Conservation (phyloP, 2,888 invertebrate genomes). For the Fabriciana adippe region DNA sequence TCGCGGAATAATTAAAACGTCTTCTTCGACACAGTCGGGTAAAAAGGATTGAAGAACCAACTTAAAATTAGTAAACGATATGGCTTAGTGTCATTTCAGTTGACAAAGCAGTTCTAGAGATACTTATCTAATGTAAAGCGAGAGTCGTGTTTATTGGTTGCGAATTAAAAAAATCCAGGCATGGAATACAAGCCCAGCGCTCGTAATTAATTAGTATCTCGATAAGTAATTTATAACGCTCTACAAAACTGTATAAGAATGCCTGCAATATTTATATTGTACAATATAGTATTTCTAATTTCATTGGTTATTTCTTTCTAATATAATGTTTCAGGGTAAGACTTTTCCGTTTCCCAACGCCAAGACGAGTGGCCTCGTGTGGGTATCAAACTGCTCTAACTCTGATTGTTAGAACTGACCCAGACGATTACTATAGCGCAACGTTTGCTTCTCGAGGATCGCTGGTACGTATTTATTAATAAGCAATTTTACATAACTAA, state of each 20-base stretch:
- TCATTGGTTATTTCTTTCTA: neutral
- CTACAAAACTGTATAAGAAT: neutral
- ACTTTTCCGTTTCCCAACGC: constrained; percentile 60
- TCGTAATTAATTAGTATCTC: too few relatives aligned
- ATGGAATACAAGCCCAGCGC: too few relatives aligned
- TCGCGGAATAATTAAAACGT: too few relatives aligned
- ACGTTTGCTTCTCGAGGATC: constrained; percentile 83
- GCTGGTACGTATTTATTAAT: constrained; percentile 61
- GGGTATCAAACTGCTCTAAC: constrained; percentile 86
- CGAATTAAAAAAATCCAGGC: too few relatives aligned
- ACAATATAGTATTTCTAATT: neutral
- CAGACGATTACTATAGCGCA: constrained; percentile 84
- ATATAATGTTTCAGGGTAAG: constrained; percentile 33
- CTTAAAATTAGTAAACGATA: too few relatives aligned
- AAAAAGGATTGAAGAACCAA: too few relatives aligned
- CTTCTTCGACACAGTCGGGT: too few relatives aligned
- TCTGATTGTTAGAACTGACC: constrained; percentile 79
- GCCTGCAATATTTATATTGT: neutral
- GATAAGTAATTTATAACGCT: too few relatives aligned
- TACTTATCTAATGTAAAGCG: too few relatives aligned
- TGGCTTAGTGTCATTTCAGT: too few relatives aligned
- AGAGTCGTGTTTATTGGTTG: too few relatives aligned
- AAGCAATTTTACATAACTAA: neutral
- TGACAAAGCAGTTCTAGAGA: too few relatives aligned
- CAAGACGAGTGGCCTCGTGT: constrained; percentile 85